Percentiles rank a stretch among this genome's conserved stretches.
phyloP scores from a whole-genome alignment of 2,797 vertebrate species.

The Anolis apletophallus region DNA sequence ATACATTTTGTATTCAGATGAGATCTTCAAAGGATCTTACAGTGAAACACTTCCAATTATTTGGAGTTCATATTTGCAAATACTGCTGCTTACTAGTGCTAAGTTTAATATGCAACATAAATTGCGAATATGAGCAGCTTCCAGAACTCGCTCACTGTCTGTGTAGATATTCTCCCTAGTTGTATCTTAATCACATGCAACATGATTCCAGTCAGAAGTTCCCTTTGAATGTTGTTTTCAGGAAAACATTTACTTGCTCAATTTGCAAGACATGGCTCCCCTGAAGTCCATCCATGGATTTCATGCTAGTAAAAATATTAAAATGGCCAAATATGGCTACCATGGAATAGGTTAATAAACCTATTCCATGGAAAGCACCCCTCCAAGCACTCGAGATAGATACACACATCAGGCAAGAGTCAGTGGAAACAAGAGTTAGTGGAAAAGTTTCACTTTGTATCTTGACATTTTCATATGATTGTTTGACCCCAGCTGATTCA shows the following conservation, averaged over 20 bases:
- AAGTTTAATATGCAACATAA: background rate
- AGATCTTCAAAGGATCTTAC: background rate
- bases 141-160: background rate
- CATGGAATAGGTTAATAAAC: too few relatives aligned
- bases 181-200: background rate
- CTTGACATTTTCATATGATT: background rate
- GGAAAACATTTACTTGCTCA: background rate
- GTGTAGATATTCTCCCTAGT: background rate
- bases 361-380: too few relatives aligned
- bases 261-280: too few relatives aligned
- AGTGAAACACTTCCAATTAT: conserved; percentile 32
- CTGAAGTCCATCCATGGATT: too few relatives aligned
- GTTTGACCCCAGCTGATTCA: background rate
- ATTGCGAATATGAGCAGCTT: background rate
- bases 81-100: background rate
- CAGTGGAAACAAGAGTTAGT: too few relatives aligned
- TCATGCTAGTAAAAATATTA: too few relatives aligned
- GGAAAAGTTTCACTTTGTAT: too few relatives aligned
- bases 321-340: too few relatives aligned
- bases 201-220: background rate
- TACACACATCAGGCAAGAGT: too few relatives aligned
- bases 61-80: conserved; percentile 12
- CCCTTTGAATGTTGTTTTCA: background rate
- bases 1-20: background rate
- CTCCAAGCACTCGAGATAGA: too few relatives aligned